Percentiles rank a stretch among this genome's conserved stretches.
These are phyloP conservation scores for Latrodectus hesperus DNA, from an alignment of 2,888 invertebrate genomes.

Conservation along the genomic window DNA sequence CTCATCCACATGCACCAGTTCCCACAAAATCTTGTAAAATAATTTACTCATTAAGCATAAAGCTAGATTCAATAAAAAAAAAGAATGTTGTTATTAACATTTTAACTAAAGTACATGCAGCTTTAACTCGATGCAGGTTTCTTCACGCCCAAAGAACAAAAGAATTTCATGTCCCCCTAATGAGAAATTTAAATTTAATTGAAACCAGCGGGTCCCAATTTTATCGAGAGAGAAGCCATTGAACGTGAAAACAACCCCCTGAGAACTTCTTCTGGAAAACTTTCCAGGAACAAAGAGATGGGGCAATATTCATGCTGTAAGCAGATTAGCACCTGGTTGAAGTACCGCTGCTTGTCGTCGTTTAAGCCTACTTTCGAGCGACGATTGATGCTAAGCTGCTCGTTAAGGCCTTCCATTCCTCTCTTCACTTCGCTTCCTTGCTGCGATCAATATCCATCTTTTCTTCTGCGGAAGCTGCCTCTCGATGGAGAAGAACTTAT, in stretches of 20 bases:
- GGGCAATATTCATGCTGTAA: constrained; percentile 23
- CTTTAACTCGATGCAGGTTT: too few relatives aligned
- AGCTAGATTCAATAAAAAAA: too few relatives aligned
- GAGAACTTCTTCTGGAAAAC: constrained; percentile 18
- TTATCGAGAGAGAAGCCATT: background rate
- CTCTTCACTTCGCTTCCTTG: constrained; percentile 49
- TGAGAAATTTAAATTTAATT: constrained; percentile 51
- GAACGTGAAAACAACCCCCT: background rate
- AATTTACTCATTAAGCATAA: too few relatives aligned
- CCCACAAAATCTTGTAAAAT: too few relatives aligned
- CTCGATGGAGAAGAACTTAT: background rate
- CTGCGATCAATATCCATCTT: constrained; percentile 45
- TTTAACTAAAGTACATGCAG: too few relatives aligned
- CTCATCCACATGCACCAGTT: too few relatives aligned
- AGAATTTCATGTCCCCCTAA: constrained; percentile 5
- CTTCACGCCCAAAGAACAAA: too few relatives aligned
- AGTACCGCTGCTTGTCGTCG: constrained; percentile 45
- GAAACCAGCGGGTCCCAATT: constrained; percentile 11
- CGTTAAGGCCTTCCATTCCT: constrained; percentile 43
- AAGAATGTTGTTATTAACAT: too few relatives aligned
- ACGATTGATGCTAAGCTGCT: constrained; percentile 57
- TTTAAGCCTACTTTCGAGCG: constrained; percentile 52
- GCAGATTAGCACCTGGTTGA: constrained; percentile 57
- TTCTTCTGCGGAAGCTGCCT: background rate
- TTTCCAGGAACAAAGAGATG: constrained; percentile 33